Percentiles rank a stretch among this genome's conserved stretches.
phyloP scores from a whole-genome alignment of 2,888 invertebrate genomes.

The Spilosoma lubricipeda region DNA sequence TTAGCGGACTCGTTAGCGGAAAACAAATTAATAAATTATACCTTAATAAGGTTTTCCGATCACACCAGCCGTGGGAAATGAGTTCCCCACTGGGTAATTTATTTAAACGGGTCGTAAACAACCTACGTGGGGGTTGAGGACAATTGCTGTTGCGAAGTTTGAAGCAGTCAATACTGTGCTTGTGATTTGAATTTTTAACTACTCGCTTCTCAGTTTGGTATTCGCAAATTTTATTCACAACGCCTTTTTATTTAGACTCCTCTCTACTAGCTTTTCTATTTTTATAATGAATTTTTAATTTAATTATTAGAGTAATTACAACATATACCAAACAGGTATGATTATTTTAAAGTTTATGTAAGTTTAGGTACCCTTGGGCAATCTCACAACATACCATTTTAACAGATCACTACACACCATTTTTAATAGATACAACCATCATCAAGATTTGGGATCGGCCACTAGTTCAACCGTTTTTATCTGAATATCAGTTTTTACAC shows the following conservation, averaged over 20 bases:
- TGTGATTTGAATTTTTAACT: slow-evolving; percentile 24
- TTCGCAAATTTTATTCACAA: background rate
- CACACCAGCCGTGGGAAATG: slow-evolving; percentile 78
- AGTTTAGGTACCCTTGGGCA: no score
- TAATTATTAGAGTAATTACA: no score
- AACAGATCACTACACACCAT: no score
- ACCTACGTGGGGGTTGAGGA: slow-evolving; percentile 45
- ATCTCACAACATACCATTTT: no score
- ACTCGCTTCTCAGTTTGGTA: background rate
- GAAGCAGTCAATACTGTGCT: slow-evolving; percentile 8
- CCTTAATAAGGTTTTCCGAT: slow-evolving; percentile 65
- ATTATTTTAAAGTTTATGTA: no score
- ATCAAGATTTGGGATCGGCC: no score
- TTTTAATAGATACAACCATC: no score
- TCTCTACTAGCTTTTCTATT: background rate
- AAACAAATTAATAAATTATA: slow-evolving; percentile 84
- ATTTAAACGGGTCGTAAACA: slow-evolving; percentile 52
- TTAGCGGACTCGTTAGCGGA: slow-evolving; percentile 78
- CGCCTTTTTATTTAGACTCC: background rate
- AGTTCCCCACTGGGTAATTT: slow-evolving; percentile 46
- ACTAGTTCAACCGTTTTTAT: no score
- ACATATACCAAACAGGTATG: no score
- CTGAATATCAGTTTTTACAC: no score
- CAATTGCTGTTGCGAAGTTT: slow-evolving; percentile 39
- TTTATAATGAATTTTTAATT: background rate